Percentiles rank a stretch among this genome's conserved stretches.
phyloP scores from a whole-genome alignment of 2,888 invertebrate genomes.

The Epirrita christyi region DNA sequence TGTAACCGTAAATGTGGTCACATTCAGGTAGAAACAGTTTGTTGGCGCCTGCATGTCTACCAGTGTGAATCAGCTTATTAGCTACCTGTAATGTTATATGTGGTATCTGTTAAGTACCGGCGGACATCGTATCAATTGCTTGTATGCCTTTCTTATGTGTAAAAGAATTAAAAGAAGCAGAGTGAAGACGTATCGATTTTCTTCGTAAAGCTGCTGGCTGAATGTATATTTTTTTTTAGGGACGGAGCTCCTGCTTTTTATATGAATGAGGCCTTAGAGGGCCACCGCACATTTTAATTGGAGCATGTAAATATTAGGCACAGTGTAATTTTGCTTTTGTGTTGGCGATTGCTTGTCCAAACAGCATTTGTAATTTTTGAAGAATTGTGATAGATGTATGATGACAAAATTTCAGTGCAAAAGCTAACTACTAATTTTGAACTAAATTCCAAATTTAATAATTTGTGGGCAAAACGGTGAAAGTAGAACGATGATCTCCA shows the following conservation, averaged over 20 bases:
- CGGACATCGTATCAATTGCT: no score
- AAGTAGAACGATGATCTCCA: no score
- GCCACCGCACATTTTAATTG: conserved; percentile 60
- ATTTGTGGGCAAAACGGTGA: no score
- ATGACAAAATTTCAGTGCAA: no score
- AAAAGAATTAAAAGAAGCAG: neutral
- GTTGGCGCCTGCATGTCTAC: neutral
- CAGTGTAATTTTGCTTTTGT: conserved; percentile 42
- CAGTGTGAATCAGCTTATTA: neutral
- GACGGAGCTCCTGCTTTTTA: conserved; percentile 1
- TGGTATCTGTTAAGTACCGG: no score
- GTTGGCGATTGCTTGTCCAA: conserved; percentile 42
- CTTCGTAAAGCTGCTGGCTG: neutral
- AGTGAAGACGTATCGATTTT: neutral
- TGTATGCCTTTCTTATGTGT: no score
- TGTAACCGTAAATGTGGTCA: conserved; percentile 33
- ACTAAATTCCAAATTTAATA: no score
- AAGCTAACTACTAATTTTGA: no score
- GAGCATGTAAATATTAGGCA: conserved; percentile 56
- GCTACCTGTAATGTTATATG: no score
- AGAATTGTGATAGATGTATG: no score
- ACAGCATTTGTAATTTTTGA: conserved; percentile 21
- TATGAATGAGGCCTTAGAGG: conserved; percentile 40
- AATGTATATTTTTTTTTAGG: no score
- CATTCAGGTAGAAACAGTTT: neutral